These are phyloP conservation scores for Centropus bengalensis DNA, from an alignment of 2,113 vertebrate species.

Conservation along the genomic window DNA sequence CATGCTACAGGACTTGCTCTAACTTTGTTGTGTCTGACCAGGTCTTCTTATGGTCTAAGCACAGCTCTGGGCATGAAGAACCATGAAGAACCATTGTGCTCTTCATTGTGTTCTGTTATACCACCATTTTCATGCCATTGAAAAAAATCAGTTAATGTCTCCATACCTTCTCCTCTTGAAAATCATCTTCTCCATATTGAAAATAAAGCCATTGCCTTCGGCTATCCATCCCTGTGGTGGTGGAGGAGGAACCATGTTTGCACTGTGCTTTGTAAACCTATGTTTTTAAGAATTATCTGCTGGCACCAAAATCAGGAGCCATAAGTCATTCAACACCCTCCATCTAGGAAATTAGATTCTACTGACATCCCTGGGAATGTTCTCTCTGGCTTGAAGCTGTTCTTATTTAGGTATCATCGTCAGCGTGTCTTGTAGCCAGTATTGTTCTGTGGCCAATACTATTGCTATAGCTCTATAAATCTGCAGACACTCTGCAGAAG, in stretches of 20 bases:
- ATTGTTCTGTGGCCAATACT: constrained; percentile 50
- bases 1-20: neutral
- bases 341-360: constrained; percentile 14
- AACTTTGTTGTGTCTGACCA: neutral
- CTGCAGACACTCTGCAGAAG: constrained; percentile 31
- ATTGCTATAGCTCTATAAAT: constrained; percentile 58
- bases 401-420: constrained; percentile 1
- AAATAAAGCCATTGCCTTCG: neutral
- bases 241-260: neutral
- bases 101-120: neutral
- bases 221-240: neutral
- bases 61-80: neutral
- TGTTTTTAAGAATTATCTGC: neutral
- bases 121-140: neutral
- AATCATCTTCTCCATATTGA: neutral
- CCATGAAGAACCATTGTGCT: neutral
- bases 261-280: neutral
- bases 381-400: constrained; percentile 39
- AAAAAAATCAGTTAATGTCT: neutral
- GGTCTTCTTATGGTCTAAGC: neutral
- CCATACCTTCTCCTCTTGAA: neutral
- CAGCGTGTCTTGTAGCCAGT: constrained; percentile 34
- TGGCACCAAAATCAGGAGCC: neutral
- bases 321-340: constrained; percentile 31
- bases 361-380: constrained; percentile 5